These are phyloP conservation scores for Lasioglossum calceatum DNA, from an alignment of 2,888 invertebrate genomes.

Conservation along the genomic window DNA sequence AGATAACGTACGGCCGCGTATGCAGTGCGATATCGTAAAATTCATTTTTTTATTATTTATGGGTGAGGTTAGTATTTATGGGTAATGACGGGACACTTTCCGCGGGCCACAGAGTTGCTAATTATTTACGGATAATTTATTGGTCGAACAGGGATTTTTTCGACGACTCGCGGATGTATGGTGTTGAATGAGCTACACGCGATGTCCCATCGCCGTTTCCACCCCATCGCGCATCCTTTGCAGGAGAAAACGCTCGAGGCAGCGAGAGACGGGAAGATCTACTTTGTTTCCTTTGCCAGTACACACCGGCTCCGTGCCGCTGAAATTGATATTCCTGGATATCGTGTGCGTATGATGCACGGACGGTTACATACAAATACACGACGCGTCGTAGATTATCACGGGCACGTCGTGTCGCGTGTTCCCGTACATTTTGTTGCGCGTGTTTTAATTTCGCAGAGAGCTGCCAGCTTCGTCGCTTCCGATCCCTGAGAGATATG, in stretches of 20 bases:
- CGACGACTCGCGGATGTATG: not conserved
- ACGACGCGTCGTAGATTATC: conserved; percentile 29
- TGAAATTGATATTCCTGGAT: conserved; percentile 58
- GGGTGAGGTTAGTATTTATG: not conserved
- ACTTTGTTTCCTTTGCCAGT: conserved; percentile 54
- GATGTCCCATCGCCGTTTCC: not conserved
- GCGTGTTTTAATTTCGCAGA: conserved; percentile 18
- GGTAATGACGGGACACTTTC: conserved; percentile 5
- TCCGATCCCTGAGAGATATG: conserved; percentile 13
- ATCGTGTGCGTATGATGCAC: conserved; percentile 26
- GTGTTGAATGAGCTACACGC: not conserved
- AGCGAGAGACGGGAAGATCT: conserved; percentile 6
- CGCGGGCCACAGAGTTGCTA: conserved; percentile 1
- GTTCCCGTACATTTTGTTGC: conserved; percentile 36
- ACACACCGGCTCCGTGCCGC: conserved; percentile 28
- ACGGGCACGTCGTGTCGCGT: conserved; percentile 11
- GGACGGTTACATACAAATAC: conserved; percentile 22
- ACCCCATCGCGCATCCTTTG: not conserved
- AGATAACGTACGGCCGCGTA: not conserved
- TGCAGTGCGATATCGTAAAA: not conserved
- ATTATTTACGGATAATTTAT: conserved; percentile 6
- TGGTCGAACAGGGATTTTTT: not conserved
- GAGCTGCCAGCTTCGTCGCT: conserved; percentile 4
- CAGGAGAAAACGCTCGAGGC: not conserved
- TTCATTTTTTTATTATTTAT: not conserved